A percentile compares a stretch with the other conserved stretches of the same genome.
Conservation (phyloP, 2,113 vertebrate genomes). For the Montifringilla adamsi region DNA sequence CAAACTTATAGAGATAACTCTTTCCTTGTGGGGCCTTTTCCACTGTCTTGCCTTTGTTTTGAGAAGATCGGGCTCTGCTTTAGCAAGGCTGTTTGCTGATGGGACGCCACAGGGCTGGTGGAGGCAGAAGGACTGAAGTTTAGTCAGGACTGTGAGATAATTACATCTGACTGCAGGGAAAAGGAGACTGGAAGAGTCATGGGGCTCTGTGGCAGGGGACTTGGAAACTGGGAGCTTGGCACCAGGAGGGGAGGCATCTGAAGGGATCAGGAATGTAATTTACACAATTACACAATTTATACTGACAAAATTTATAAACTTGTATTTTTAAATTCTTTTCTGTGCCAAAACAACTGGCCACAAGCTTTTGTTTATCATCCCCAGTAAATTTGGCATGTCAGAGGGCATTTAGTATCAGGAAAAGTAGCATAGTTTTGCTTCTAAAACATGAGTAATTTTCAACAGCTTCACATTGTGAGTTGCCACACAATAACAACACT, state of each 20-base stretch:
- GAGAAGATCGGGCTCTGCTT: neutral
- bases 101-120: neutral
- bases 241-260: neutral
- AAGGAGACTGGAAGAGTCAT: neutral
- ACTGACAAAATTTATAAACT: neutral
- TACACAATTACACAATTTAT: neutral
- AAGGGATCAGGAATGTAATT: neutral
- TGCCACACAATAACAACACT: neutral
- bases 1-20: neutral
- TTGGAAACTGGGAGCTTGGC: neutral
- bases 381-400: neutral
- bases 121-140: constrained; percentile 9
- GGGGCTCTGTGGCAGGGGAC: neutral
- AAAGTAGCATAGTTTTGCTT: neutral
- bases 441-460: constrained; percentile 13
- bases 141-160: neutral
- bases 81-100: neutral
- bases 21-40: neutral
- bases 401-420: neutral
- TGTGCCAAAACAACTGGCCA: neutral
- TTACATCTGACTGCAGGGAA: neutral
- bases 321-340: neutral
- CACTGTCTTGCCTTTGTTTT: neutral
- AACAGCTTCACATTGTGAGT: neutral
- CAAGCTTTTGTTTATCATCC: neutral